Evolutionary conservation across 1,140 invertebrate species (phyloP).

Genomic region (Chrysoperla carnea): DNA sequence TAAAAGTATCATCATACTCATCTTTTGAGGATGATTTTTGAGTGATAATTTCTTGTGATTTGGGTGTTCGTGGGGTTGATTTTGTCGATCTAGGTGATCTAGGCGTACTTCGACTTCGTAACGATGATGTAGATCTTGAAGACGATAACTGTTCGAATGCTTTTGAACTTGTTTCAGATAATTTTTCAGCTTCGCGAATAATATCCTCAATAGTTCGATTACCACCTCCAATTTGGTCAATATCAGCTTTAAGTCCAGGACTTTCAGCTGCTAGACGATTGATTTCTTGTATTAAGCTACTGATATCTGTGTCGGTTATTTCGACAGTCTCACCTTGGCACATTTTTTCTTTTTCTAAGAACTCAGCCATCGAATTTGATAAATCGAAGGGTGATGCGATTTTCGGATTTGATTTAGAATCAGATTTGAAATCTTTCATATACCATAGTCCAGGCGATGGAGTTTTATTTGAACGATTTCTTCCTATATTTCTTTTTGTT

Average conservation of each 20-base stretch:
- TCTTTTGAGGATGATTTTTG: too few species aligned
- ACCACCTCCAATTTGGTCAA: constrained; percentile 11
- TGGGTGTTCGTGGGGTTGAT: neutral
- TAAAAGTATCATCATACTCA: too few species aligned
- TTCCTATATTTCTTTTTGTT: too few species aligned
- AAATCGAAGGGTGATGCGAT: constrained; percentile 7
- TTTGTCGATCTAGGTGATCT: neutral
- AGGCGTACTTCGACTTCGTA: neutral
- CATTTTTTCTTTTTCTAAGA: constrained; percentile 15
- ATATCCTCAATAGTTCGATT: constrained; percentile 20
- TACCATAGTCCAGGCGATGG: neutral
- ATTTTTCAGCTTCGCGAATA: constrained; percentile 19
- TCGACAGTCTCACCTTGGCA: constrained; percentile 3
- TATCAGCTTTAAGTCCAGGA: constrained; percentile 11
- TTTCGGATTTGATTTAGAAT: constrained; percentile 4
- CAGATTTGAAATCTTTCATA: neutral
- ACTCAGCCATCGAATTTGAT: constrained; percentile 15
- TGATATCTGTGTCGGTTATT: constrained; percentile 17
- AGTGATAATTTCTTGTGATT: too few species aligned
- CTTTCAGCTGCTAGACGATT: constrained; percentile 20
- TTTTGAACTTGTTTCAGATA: constrained; percentile 22
- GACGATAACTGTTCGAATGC: constrained; percentile 22
- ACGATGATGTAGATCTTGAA: constrained; percentile 6
- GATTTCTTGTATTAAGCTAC: constrained; percentile 22
- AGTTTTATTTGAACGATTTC: too few species aligned